A percentile compares a stretch with the other conserved stretches of the same genome.
Evolutionary conservation across 2,113 vertebrate genomes (phyloP).

Genomic region (Isichthys henryi): DNA sequence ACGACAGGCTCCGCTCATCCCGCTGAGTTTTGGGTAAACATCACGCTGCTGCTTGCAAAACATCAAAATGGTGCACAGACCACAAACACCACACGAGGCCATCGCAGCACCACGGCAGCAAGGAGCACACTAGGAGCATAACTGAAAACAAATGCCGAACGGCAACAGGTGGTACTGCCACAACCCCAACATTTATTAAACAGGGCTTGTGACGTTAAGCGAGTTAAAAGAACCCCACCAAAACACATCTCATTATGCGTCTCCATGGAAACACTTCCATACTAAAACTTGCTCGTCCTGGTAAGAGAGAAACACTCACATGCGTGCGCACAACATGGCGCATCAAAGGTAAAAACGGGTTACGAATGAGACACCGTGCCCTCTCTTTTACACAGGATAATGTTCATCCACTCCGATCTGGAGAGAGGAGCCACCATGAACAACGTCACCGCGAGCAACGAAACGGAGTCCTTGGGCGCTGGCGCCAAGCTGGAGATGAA

Average conservation of each 20-base stretch:
- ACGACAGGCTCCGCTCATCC: not conserved
- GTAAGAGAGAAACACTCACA: not conserved
- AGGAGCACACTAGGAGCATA: not conserved
- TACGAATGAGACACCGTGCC: not conserved
- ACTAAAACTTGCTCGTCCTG: not conserved
- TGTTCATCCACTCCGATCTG: slow-evolving; percentile 71
- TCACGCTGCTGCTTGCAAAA: not conserved
- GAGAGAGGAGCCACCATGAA: slow-evolving; percentile 76
- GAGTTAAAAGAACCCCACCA: not conserved
- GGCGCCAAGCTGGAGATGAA: slow-evolving; percentile 66
- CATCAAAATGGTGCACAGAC: not conserved
- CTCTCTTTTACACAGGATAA: slow-evolving; percentile 61
- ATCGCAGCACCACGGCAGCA: not conserved
- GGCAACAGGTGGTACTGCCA: not conserved
- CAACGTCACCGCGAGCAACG: slow-evolving; percentile 81
- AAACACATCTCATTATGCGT: not conserved
- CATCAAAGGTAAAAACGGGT: not conserved
- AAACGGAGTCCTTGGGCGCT: slow-evolving; percentile 60
- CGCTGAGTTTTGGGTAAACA: not conserved
- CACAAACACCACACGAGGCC: not conserved
- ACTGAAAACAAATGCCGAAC: not conserved
- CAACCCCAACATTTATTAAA: not conserved
- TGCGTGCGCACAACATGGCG: not conserved
- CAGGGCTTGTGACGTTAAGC: not conserved
- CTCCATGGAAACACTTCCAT: not conserved